A percentile compares a stretch with the other conserved stretches of the same genome.
Evolutionary conservation across 2,888 invertebrate genomes (phyloP).

Genomic region (Laspeyria flexula): DNA sequence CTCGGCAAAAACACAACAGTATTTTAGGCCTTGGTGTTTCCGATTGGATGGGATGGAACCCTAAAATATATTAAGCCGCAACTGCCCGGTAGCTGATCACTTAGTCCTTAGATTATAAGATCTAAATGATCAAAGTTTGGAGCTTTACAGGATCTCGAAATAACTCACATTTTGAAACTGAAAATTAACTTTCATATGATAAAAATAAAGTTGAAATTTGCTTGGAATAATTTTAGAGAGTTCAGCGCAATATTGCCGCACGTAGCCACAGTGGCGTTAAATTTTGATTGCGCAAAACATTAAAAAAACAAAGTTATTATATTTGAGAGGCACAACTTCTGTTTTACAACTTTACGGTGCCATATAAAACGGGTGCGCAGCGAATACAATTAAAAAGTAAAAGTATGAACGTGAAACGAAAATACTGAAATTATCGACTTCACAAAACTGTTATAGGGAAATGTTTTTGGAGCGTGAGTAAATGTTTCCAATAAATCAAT

Average conservation of each 20-base stretch:
- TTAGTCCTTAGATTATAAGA: slow-evolving; percentile 25
- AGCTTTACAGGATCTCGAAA: slow-evolving; percentile 18
- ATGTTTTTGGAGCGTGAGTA: slow-evolving; percentile 7
- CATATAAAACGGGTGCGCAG: slow-evolving; percentile 43
- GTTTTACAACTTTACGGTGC: slow-evolving; percentile 43
- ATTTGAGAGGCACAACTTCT: slow-evolving; percentile 42
- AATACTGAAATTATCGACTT: slow-evolving; percentile 7
- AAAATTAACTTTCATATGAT: slow-evolving; percentile 17
- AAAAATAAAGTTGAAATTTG: slow-evolving; percentile 33
- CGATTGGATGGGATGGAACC: background rate
- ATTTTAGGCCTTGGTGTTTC: background rate
- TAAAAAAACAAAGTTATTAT: slow-evolving; percentile 45
- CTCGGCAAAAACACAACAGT: too few relatives aligned
- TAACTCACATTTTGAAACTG: background rate
- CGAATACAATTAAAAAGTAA: slow-evolving; percentile 40
- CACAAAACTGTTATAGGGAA: background rate
- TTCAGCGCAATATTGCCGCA: slow-evolving; percentile 37
- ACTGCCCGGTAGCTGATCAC: slow-evolving; percentile 22
- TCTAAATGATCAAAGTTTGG: slow-evolving; percentile 33
- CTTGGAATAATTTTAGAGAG: slow-evolving; percentile 11
- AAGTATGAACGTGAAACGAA: slow-evolving; percentile 20
- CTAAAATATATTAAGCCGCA: slow-evolving; percentile 13
- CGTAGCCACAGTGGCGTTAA: slow-evolving; percentile 44
- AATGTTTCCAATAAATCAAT: background rate
- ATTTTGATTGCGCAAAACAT: slow-evolving; percentile 49